Evolutionary conservation across 2,797 vertebrate species (phyloP).

Genomic region (Ispidina lecontei): DNA sequence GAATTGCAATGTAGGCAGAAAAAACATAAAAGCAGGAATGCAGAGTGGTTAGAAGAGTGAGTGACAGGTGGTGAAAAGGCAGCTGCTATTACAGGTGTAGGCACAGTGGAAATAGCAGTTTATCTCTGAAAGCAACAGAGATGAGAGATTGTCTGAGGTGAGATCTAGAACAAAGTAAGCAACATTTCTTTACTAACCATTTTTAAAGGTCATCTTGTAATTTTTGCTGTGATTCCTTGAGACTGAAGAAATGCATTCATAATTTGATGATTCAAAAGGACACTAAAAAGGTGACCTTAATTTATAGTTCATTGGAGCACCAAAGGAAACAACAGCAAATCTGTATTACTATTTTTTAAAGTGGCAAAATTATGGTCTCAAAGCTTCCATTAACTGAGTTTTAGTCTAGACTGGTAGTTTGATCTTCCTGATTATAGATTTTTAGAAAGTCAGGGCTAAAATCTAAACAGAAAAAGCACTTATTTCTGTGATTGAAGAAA

Average conservation of each 20-base stretch:
- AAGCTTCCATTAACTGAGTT: slow-evolving; percentile 1
- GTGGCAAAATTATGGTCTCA: not conserved
- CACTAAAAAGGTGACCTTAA: not conserved
- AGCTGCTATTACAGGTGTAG: slow-evolving; percentile 27
- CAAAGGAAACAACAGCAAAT: not conserved
- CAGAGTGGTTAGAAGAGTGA: not conserved
- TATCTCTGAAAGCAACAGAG: slow-evolving; percentile 7
- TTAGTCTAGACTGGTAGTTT: not conserved
- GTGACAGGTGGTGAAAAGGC: slow-evolving; percentile 21
- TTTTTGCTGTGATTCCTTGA: slow-evolving; percentile 8
- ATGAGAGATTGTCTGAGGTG: not conserved
- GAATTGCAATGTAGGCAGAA: not conserved
- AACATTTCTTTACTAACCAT: not conserved
- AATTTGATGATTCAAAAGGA: slow-evolving; percentile 36
- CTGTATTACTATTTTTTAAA: not conserved
- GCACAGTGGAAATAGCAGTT: slow-evolving; percentile 14
- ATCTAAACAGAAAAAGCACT: not conserved
- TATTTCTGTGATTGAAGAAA: not conserved
- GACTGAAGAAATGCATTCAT: slow-evolving; percentile 11
- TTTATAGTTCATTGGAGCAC: not conserved
- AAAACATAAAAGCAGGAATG: slow-evolving; percentile 4
- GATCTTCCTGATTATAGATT: slow-evolving; percentile 13
- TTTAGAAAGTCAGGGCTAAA: slow-evolving; percentile 2
- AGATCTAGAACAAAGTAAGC: slow-evolving; percentile 15
- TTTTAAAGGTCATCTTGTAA: slow-evolving; percentile 37